phyloP scores from a whole-genome alignment of 2,113 vertebrate genomes.

The Psophia crepitans region DNA sequence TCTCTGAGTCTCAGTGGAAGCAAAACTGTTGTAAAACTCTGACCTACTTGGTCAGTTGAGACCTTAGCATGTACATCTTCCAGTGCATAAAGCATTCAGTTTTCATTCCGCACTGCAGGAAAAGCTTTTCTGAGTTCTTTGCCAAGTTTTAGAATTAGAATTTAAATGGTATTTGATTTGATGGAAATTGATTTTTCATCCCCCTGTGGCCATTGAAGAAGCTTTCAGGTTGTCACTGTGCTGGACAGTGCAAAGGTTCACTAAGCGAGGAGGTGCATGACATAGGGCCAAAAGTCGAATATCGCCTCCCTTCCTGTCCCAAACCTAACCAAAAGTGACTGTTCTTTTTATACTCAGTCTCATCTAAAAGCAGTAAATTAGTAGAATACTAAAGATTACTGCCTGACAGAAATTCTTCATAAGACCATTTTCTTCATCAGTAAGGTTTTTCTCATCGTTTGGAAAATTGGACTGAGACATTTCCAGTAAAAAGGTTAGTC shows the following conservation, averaged over 20 bases:
- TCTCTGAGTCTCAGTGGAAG: neutral
- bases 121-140: neutral
- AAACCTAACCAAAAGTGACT: neutral
- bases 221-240: neutral
- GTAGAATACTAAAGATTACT: neutral
- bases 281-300: neutral
- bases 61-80: neutral
- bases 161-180: neutral
- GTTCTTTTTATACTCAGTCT: neutral
- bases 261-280: neutral
- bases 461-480: neutral
- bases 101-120: neutral
- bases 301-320: neutral
- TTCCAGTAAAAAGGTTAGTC: neutral
- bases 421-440: neutral
- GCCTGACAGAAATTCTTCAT: neutral
- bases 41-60: neutral
- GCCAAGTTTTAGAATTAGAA: neutral
- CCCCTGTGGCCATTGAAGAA: neutral
- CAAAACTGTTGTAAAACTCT: constrained; percentile 2
- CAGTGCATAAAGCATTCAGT: neutral
- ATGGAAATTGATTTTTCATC: neutral
- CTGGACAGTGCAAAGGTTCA: neutral
- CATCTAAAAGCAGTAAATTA: neutral
- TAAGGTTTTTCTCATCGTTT: neutral